Evolutionary conservation across 2,113 vertebrate species (phyloP).

Genomic region (Amazona guildingii): DNA sequence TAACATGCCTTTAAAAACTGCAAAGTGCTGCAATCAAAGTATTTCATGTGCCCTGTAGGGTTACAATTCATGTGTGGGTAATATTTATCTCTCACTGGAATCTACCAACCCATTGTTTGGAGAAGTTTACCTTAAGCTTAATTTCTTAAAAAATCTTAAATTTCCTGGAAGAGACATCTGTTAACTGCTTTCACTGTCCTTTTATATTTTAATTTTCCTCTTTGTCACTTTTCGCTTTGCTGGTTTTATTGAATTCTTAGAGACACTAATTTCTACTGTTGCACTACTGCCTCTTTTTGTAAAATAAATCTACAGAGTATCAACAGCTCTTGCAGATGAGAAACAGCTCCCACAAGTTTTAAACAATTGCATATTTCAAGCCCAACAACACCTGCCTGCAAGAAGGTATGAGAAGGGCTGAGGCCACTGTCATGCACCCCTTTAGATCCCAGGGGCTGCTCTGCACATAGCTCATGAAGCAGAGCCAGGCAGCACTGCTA

Average conservation of each 20-base stretch:
- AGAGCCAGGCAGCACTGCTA: not conserved
- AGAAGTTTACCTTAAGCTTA: not conserved
- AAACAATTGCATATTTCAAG: not conserved
- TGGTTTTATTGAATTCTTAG: not conserved
- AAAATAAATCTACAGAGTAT: not conserved
- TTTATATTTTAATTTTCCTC: not conserved
- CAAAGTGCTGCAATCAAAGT: not conserved
- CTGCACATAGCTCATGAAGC: not conserved
- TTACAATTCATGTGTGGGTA: not conserved
- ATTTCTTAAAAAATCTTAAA: not conserved
- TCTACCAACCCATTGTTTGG: not conserved
- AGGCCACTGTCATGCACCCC: fast-evolving
- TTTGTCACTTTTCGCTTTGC: not conserved
- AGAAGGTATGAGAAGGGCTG: not conserved
- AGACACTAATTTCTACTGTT: not conserved
- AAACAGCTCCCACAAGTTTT: not conserved
- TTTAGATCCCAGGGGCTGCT: no score
- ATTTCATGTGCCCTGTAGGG: not conserved
- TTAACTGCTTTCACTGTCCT: not conserved
- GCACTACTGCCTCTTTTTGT: not conserved
- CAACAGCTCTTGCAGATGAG: not conserved
- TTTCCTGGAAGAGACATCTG: not conserved
- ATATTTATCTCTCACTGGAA: not conserved
- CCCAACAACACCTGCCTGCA: not conserved
- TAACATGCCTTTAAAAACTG: not conserved